Evolutionary conservation across 2,113 vertebrate genomes (phyloP).

Genomic region (Holacanthus passer): DNA sequence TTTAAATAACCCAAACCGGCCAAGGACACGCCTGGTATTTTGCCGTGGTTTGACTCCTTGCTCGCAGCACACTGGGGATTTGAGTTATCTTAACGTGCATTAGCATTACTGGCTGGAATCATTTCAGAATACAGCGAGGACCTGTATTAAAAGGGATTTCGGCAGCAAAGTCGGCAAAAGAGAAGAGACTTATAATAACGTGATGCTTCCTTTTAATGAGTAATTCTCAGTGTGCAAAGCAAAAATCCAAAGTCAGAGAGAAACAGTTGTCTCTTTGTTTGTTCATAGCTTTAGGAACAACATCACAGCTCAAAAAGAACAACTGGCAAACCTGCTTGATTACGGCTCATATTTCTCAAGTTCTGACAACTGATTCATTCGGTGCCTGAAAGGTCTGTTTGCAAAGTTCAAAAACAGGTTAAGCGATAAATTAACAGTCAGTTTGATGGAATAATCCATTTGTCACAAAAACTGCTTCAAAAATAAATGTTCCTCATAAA

Average conservation of each 20-base stretch:
- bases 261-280: background rate
- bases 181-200: background rate
- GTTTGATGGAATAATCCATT: background rate
- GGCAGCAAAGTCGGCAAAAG: background rate
- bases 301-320: slow-evolving; percentile 2
- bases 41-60: background rate
- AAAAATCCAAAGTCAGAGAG: background rate
- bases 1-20: background rate
- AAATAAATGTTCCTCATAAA: background rate
- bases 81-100: slow-evolving; percentile 2
- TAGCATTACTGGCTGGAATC: background rate
- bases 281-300: background rate
- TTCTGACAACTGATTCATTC: background rate
- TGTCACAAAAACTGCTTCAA: background rate
- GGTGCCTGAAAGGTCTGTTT: background rate
- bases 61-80: background rate
- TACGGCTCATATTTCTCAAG: slow-evolving; percentile 1
- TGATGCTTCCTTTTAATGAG: background rate
- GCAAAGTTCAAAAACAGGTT: background rate
- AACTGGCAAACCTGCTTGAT: background rate
- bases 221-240: background rate
- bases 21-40: background rate
- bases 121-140: slow-evolving; percentile 2
- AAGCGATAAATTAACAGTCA: background rate
- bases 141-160: background rate